Conservation (phyloP, 2,888 invertebrate genomes). For the Cloeon dipterum region DNA sequence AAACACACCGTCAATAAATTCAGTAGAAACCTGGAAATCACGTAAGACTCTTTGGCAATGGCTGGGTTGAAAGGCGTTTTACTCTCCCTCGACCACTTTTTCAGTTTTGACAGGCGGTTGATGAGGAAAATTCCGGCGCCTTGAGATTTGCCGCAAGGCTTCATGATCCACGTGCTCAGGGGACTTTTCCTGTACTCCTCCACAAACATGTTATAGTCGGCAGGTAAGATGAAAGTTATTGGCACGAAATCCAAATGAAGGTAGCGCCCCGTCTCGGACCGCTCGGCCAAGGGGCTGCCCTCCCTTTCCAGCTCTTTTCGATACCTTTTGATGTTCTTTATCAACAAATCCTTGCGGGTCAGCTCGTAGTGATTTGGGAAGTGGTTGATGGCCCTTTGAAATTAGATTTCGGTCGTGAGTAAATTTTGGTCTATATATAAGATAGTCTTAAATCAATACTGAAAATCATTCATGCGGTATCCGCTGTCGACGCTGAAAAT, state of each 20-base stretch:
- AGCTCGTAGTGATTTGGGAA: slow-evolving; percentile 92
- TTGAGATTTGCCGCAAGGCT: slow-evolving; percentile 87
- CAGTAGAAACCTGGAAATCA: slow-evolving; percentile 88
- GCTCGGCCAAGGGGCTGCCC: slow-evolving; percentile 64
- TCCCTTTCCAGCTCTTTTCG: slow-evolving; percentile 81
- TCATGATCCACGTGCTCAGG: slow-evolving; percentile 93
- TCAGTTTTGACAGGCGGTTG: slow-evolving; percentile 82
- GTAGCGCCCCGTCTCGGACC: slow-evolving; percentile 32
- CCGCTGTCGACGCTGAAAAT: slow-evolving; percentile 83
- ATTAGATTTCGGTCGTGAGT: slow-evolving; percentile 9
- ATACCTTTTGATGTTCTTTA: slow-evolving; percentile 88
- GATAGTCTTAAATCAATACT: slow-evolving; percentile 26
- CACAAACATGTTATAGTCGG: slow-evolving; percentile 93
- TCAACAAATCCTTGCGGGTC: slow-evolving; percentile 84
- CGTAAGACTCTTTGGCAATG: slow-evolving; percentile 72
- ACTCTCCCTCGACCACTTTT: slow-evolving; percentile 71
- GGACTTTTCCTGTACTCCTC: slow-evolving; percentile 89
- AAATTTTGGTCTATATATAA: not conserved
- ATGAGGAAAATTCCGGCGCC: slow-evolving; percentile 90
- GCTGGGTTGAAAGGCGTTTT: slow-evolving; percentile 69
- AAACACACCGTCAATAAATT: too few relatives aligned
- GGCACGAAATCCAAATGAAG: slow-evolving; percentile 79
- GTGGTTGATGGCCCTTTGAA: slow-evolving; percentile 79
- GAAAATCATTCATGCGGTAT: slow-evolving; percentile 78
- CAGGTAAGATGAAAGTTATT: slow-evolving; percentile 78